These are phyloP conservation scores for Potamarius usumacintae DNA, from an alignment of 2,113 vertebrate genomes.

Conservation along the genomic window DNA sequence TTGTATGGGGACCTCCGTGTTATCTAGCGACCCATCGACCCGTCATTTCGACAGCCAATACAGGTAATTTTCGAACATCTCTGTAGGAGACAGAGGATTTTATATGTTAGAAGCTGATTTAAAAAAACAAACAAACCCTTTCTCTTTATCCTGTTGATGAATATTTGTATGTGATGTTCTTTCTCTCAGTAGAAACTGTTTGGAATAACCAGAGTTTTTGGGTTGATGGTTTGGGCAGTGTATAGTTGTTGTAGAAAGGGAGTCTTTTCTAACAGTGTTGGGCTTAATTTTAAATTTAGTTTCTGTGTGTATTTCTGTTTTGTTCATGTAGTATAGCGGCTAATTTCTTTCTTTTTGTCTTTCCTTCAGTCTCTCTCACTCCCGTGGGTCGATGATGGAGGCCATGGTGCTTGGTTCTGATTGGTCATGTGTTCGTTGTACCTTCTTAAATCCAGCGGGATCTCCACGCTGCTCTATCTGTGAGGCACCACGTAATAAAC, in stretches of 20 bases:
- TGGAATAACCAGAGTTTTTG: not conserved
- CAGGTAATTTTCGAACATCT: not conserved
- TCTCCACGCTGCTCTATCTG: constrained; percentile 96
- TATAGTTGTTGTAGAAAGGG: not conserved
- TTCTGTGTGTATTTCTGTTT: not conserved
- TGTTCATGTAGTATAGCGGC: constrained; percentile 17
- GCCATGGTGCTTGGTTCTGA: constrained; percentile 76
- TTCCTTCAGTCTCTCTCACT: constrained; percentile 84
- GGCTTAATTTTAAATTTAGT: not conserved
- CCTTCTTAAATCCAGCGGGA: constrained; percentile 86
- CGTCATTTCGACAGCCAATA: too few relatives aligned
- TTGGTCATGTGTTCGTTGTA: constrained; percentile 96
- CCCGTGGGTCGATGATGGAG: constrained; percentile 88
- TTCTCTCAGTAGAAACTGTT: not conserved
- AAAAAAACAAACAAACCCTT: not conserved
- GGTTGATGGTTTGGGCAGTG: not conserved
- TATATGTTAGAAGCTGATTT: not conserved
- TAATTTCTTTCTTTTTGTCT: constrained; percentile 12
- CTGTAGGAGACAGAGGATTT: not conserved
- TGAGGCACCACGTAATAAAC: constrained; percentile 93
- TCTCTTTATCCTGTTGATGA: not conserved
- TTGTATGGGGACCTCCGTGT: not conserved
- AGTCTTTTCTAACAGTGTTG: not conserved
- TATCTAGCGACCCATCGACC: too few relatives aligned
- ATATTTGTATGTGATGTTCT: not conserved